phyloP scores from a whole-genome alignment of 2,797 vertebrate species.

The Trichosurus vulpecula region DNA sequence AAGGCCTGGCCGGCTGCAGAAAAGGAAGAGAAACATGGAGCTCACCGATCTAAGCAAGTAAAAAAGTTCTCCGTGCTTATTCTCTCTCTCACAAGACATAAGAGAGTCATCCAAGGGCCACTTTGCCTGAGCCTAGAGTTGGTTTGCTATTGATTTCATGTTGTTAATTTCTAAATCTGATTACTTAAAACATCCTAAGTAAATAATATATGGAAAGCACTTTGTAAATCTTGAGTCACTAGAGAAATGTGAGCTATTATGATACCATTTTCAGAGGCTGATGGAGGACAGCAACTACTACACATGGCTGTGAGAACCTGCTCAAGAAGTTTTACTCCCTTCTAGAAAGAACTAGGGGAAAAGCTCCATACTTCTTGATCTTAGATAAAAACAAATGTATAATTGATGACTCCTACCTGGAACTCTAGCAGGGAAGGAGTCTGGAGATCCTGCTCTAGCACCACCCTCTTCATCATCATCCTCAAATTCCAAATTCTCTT shows the following conservation, averaged over 20 bases:
- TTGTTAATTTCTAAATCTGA: background rate
- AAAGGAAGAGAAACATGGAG: background rate
- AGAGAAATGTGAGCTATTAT: background rate
- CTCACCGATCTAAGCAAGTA: background rate
- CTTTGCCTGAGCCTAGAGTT: background rate
- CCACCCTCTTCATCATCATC: conserved; percentile 94
- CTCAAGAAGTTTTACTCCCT: background rate
- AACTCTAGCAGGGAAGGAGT: conserved; percentile 90
- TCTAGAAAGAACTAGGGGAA: background rate
- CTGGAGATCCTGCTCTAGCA: conserved; percentile 90
- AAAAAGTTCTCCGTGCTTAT: background rate
- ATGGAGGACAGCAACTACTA: background rate
- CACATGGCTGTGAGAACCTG: background rate
- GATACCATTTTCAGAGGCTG: background rate
- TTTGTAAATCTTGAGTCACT: background rate
- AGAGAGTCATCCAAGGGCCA: background rate
- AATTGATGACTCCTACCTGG: conserved; percentile 87
- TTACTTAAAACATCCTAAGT: background rate
- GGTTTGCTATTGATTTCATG: background rate
- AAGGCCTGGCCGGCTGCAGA: background rate
- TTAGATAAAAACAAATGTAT: background rate
- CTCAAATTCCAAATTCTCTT: conserved; percentile 97
- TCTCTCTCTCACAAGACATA: conserved; percentile 4
- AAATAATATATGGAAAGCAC: background rate
- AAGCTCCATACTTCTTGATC: background rate